Evolutionary conservation across 2,888 invertebrate genomes (phyloP).

Genomic region (Caenorhabditis panamensis): DNA sequence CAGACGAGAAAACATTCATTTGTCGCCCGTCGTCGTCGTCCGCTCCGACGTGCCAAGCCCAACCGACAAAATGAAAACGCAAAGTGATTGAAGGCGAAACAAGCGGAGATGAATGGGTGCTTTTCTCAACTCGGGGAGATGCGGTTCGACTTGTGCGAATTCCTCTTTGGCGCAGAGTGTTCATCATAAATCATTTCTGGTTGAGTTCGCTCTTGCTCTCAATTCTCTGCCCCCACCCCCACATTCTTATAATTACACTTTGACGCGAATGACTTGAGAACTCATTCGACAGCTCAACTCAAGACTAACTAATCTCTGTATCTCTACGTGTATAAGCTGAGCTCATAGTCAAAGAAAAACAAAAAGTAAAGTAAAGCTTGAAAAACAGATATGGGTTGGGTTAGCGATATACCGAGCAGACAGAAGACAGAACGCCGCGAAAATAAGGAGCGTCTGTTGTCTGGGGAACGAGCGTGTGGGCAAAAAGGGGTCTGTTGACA

Average conservation of each 20-base stretch:
- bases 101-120: not conserved
- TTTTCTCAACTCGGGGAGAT: not conserved
- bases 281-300: slow-evolving; percentile 15
- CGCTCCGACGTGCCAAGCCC: not conserved
- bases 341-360: not conserved
- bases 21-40: not conserved
- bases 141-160: not conserved
- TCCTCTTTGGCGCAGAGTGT: slow-evolving; percentile 17
- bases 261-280: not conserved
- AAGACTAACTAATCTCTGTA: not conserved
- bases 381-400: not conserved
- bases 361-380: not conserved
- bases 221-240: slow-evolving; percentile 23
- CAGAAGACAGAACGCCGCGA: not conserved
- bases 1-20: slow-evolving; percentile 5
- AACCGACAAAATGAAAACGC: not conserved
- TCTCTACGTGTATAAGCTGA: too few species aligned
- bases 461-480: not conserved
- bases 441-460: slow-evolving; percentile 9
- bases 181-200: slow-evolving; percentile 54
- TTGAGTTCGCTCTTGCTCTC: slow-evolving; percentile 31
- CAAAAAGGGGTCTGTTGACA: slow-evolving; percentile 52
- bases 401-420: slow-evolving; percentile 1
- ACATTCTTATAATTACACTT: slow-evolving; percentile 54
- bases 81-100: not conserved